Evolutionary conservation across 1,140 invertebrate genomes (phyloP).

Genomic region (Drepana arcuata): DNA sequence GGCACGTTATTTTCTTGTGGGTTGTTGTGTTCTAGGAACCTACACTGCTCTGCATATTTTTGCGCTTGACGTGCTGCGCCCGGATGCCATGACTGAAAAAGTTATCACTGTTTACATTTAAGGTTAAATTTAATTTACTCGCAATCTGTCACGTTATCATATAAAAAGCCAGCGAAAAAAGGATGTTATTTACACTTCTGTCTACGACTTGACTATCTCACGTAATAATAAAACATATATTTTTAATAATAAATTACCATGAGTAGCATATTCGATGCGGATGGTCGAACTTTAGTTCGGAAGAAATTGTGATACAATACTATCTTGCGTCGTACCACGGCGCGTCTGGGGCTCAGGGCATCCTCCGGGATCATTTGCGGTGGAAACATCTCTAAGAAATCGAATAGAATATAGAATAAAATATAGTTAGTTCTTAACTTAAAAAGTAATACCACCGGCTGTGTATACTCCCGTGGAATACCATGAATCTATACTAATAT

Average conservation of each 20-base stretch:
- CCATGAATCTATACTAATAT: too few species aligned
- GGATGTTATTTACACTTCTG: too few species aligned
- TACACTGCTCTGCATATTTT: constrained; percentile 81
- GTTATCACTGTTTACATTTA: neutral
- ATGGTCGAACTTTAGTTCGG: constrained; percentile 79
- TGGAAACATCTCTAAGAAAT: too few species aligned
- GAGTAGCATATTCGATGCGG: constrained; percentile 84
- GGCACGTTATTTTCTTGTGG: constrained; percentile 77
- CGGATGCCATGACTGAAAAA: constrained; percentile 80
- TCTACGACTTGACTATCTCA: too few species aligned
- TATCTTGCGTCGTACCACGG: constrained; percentile 79
- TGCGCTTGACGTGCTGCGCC: constrained; percentile 80
- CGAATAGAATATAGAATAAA: too few species aligned
- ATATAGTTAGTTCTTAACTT: too few species aligned
- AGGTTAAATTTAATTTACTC: too few species aligned
- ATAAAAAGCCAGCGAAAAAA: too few species aligned
- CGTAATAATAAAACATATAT: neutral
- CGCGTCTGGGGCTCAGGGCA: constrained; percentile 72
- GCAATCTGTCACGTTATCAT: too few species aligned
- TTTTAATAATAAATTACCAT: constrained; percentile 74
- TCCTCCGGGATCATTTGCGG: constrained; percentile 74
- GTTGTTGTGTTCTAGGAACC: constrained; percentile 80
- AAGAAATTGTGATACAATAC: constrained; percentile 85
- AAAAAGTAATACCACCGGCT: too few species aligned
- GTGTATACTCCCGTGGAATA: too few species aligned